Conservation (phyloP, 1,140 invertebrate genomes). For the Cardiocondyla obscurior region DNA sequence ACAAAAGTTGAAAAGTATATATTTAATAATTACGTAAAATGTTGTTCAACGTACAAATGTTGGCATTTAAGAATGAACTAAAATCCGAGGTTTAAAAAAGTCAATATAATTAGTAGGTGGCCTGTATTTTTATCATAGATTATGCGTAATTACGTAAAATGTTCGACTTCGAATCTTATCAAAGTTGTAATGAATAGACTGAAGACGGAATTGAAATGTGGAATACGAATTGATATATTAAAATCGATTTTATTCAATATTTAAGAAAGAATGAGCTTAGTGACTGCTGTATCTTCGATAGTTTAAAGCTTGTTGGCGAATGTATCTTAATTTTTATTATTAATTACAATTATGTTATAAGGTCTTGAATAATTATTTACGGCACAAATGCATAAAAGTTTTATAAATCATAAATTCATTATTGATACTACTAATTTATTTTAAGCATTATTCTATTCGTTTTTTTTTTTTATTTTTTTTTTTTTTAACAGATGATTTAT, state of each 20-base stretch:
- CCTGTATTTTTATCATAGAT: neutral
- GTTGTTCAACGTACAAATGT: slow-evolving; percentile 12
- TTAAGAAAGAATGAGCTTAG: slow-evolving; percentile 8
- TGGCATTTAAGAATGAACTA: neutral
- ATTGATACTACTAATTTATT: neutral
- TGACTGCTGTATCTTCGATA: neutral
- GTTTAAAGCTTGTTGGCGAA: neutral
- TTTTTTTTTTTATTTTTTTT: too few relatives aligned
- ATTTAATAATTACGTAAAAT: neutral
- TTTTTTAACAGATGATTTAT: neutral
- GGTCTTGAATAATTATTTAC: neutral
- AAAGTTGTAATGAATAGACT: neutral
- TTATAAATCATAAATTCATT: neutral
- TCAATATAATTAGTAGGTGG: neutral
- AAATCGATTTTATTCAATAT: slow-evolving; percentile 18
- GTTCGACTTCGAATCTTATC: neutral
- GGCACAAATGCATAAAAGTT: neutral
- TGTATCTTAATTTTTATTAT: slow-evolving; percentile 33
- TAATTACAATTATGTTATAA: neutral
- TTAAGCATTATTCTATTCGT: neutral
- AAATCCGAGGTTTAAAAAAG: neutral
- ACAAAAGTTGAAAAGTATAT: neutral
- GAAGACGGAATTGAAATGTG: neutral
- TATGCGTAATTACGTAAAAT: neutral
- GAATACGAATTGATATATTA: too few relatives aligned